phyloP scores from a whole-genome alignment of 2,797 vertebrate genomes.

The Phalloptychus januarius region DNA sequence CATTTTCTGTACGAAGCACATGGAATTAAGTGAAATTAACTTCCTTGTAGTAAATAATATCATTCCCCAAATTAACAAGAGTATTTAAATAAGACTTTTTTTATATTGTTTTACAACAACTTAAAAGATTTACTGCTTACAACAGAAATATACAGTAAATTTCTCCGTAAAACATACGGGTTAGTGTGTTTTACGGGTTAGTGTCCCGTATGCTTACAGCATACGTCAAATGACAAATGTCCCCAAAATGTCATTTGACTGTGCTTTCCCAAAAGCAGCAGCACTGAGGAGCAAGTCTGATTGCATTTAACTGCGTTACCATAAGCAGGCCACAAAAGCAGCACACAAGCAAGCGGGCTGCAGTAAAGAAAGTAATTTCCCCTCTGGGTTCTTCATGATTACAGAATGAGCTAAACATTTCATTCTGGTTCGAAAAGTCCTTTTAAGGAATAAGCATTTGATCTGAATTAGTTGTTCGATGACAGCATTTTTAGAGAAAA shows the following conservation, averaged over 20 bases:
- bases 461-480: slow-evolving; percentile 72
- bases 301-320: slow-evolving; percentile 36
- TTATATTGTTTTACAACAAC: background rate
- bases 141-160: too few species aligned
- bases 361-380: slow-evolving; percentile 50
- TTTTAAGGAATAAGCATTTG: slow-evolving; percentile 81
- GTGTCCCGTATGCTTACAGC: too few species aligned
- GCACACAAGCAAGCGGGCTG: slow-evolving; percentile 44
- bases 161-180: too few species aligned
- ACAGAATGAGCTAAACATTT: slow-evolving; percentile 71
- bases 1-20: background rate
- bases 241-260: background rate
- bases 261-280: slow-evolving; percentile 33
- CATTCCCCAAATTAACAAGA: background rate
- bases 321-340: slow-evolving; percentile 39
- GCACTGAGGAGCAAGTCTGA: slow-evolving; percentile 29
- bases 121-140: background rate
- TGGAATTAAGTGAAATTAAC: slow-evolving; percentile 25
- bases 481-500: slow-evolving; percentile 63
- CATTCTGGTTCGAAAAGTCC: slow-evolving; percentile 63
- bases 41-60: slow-evolving; percentile 16
- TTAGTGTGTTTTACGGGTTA: too few species aligned
- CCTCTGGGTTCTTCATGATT: slow-evolving; percentile 66
- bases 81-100: background rate
- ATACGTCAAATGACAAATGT: too few species aligned